phyloP scores from a whole-genome alignment of 2,113 vertebrate species.

The Colius striatus region DNA sequence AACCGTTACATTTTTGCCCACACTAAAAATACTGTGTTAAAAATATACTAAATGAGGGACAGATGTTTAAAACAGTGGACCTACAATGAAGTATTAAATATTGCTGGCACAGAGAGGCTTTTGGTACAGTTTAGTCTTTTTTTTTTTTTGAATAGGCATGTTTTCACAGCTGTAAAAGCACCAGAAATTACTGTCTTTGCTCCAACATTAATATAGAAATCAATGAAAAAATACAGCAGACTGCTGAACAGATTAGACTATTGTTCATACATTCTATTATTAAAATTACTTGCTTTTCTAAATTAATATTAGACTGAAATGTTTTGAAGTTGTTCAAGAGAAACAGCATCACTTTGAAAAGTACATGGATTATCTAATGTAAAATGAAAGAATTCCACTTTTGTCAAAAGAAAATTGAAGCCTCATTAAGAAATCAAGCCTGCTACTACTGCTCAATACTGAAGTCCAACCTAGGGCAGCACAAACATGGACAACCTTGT shows the following conservation, averaged over 20 bases:
- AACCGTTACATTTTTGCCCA: constrained; percentile 64
- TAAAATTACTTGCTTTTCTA: constrained; percentile 11
- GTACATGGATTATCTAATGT: not conserved
- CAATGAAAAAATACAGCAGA: constrained; percentile 57
- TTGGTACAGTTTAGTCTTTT: constrained; percentile 76
- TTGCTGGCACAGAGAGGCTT: constrained; percentile 67
- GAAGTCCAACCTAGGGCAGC: not conserved
- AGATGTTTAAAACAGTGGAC: constrained; percentile 74
- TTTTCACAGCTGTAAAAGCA: constrained; percentile 80
- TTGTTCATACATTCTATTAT: constrained; percentile 48
- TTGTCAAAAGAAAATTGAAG: constrained; percentile 10
- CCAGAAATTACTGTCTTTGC: constrained; percentile 67
- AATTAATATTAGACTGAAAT: not conserved
- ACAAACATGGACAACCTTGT: fast-evolving
- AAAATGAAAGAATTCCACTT: not conserved
- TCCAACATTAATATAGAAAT: constrained; percentile 78
- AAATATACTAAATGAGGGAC: constrained; percentile 76
- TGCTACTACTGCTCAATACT: not conserved
- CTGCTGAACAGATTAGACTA: constrained; percentile 48
- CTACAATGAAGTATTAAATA: constrained; percentile 79
- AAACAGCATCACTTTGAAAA: not conserved
- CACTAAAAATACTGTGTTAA: constrained; percentile 66
- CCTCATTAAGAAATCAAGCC: not conserved
- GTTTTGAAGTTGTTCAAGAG: not conserved
- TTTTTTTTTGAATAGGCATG: constrained; percentile 60